Percentiles rank a stretch among this genome's conserved stretches.
Evolutionary conservation across 2,888 invertebrate species (phyloP).

Genomic region (Cephus nigrinus): DNA sequence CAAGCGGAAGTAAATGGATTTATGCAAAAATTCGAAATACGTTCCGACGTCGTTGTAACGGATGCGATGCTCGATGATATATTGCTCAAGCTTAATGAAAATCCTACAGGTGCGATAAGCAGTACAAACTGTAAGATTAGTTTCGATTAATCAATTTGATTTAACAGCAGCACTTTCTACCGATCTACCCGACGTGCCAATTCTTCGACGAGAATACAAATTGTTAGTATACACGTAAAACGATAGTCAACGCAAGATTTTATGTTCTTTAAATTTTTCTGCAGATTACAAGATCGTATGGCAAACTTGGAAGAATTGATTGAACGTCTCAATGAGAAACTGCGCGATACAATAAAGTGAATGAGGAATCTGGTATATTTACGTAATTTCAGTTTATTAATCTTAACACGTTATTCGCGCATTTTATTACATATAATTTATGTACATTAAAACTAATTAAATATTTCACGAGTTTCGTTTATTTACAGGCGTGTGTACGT

Average conservation of each 20-base stretch:
- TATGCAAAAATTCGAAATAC: background rate
- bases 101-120: background rate
- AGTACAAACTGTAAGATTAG: background rate
- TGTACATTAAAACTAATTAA: slow-evolving; percentile 56
- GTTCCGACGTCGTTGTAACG: background rate
- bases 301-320: background rate
- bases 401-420: slow-evolving; percentile 53
- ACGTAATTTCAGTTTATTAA: slow-evolving; percentile 57
- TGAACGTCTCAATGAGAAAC: background rate
- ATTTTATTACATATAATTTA: slow-evolving; percentile 53
- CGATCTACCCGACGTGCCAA: background rate
- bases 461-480: slow-evolving; percentile 41
- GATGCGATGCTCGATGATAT: background rate
- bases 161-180: background rate
- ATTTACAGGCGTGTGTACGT: slow-evolving; percentile 21
- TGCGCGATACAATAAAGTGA: background rate
- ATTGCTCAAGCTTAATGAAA: background rate
- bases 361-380: slow-evolving; percentile 13
- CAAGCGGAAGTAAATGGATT: background rate
- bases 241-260: background rate
- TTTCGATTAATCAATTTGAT: background rate
- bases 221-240: background rate
- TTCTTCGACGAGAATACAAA: background rate
- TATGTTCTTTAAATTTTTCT: background rate
- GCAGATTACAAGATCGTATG: background rate